A percentile compares a stretch with the other conserved stretches of the same genome.
Evolutionary conservation across 2,888 invertebrate genomes (phyloP).

Genomic region (Ethmia dodecea): DNA sequence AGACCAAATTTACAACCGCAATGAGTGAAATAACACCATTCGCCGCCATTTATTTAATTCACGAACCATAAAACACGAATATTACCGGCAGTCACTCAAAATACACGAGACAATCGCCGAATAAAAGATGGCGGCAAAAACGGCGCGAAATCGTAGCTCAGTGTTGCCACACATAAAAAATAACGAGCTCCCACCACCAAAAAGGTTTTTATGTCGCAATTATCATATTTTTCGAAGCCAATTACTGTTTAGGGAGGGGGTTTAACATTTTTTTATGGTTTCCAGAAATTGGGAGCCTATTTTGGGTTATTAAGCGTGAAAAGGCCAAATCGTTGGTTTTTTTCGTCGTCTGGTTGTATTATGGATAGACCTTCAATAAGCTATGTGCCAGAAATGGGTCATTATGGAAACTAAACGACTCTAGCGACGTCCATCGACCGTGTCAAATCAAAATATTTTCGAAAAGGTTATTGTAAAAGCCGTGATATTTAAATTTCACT

Average conservation of each 20-base stretch:
- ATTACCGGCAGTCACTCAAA: neutral
- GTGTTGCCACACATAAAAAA: conserved; percentile 46
- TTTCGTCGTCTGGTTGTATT: too few species aligned
- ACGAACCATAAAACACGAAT: neutral
- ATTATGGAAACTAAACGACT: too few species aligned
- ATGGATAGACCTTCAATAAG: too few species aligned
- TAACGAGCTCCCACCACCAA: conserved; percentile 50
- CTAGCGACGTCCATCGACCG: too few species aligned
- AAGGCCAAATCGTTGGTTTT: too few species aligned
- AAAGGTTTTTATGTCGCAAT: conserved; percentile 58
- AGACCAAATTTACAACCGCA: too few species aligned
- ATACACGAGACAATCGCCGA: conserved; percentile 8
- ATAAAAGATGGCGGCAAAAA: conserved; percentile 9
- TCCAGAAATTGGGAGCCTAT: conserved; percentile 22
- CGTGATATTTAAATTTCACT: too few species aligned
- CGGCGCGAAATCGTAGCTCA: conserved; percentile 39
- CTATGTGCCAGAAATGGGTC: too few species aligned
- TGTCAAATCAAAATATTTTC: too few species aligned
- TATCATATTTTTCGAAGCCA: conserved; percentile 62
- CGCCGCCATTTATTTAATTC: too few species aligned
- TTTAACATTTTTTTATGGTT: conserved; percentile 48
- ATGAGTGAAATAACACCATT: too few species aligned
- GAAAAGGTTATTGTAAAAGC: too few species aligned
- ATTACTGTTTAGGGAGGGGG: conserved; percentile 51
- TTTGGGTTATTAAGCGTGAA: conserved; percentile 16